A percentile compares a stretch with the other conserved stretches of the same genome.
Conservation (phyloP, 2,888 invertebrate species). For the Cheilosia scutellata region DNA sequence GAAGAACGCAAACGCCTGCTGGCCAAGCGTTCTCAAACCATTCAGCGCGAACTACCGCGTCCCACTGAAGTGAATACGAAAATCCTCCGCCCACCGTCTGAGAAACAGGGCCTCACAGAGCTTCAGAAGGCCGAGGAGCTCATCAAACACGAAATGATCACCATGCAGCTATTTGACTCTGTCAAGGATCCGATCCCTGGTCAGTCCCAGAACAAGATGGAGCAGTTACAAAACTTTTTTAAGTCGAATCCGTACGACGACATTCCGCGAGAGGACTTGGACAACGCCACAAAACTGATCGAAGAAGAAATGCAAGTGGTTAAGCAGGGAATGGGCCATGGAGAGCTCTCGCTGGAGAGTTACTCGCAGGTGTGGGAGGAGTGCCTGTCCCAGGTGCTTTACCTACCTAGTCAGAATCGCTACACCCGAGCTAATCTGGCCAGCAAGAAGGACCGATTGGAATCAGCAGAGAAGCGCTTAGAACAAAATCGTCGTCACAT, state of each 20-base stretch:
- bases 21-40: conserved; percentile 92
- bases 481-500: conserved; percentile 98
- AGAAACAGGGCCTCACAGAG: conserved; percentile 91
- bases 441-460: conserved; percentile 97
- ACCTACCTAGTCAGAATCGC: conserved; percentile 94
- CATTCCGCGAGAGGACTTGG: conserved; percentile 88
- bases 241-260: conserved; percentile 94
- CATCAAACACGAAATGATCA: conserved; percentile 98
- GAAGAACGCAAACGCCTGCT: conserved; percentile 86
- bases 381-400: conserved; percentile 96
- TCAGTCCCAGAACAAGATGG: conserved; percentile 83
- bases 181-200: conserved; percentile 89
- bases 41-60: conserved; percentile 93
- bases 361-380: conserved; percentile 99
- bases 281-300: conserved; percentile 87
- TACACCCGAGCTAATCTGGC: conserved; percentile 98
- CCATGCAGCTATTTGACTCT: conserved; percentile 96
- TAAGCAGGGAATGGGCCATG: conserved; percentile 97
- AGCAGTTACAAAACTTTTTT: conserved; percentile 91
- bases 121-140: conserved; percentile 98
- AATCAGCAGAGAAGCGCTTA: conserved; percentile 95
- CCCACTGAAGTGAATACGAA: conserved; percentile 94
- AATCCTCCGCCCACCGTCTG: conserved; percentile 90
- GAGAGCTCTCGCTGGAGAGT: conserved; percentile 95
- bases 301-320: conserved; percentile 95